Conservation (phyloP, 2,888 invertebrate genomes). For the Orthosia incerta region DNA sequence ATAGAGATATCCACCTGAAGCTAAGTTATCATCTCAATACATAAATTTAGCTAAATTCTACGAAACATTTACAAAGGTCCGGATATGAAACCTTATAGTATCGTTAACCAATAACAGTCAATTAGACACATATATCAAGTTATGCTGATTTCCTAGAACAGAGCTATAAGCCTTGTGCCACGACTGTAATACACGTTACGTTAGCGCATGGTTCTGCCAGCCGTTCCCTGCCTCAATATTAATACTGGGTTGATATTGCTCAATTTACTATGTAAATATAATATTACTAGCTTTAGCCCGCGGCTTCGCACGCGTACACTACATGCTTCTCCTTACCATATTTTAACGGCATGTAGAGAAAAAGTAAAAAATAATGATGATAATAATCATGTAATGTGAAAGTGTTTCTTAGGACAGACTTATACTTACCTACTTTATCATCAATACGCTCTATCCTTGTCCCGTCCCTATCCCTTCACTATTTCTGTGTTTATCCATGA, state of each 20-base stretch:
- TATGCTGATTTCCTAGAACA: conserved; percentile 29
- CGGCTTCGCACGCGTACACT: too few relatives aligned
- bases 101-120: conserved; percentile 19
- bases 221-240: conserved; percentile 6
- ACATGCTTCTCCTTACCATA: too few relatives aligned
- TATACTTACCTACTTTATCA: too few relatives aligned
- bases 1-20: not conserved
- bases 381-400: too few relatives aligned
- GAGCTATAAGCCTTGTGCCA: not conserved
- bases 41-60: conserved; percentile 1
- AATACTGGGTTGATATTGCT: not conserved
- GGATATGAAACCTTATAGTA: not conserved
- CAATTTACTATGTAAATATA: not conserved
- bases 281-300: too few relatives aligned
- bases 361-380: too few relatives aligned
- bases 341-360: too few relatives aligned
- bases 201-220: not conserved
- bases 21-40: not conserved
- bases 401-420: too few relatives aligned
- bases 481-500: too few relatives aligned
- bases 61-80: not conserved
- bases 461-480: too few relatives aligned
- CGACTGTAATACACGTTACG: conserved; percentile 3
- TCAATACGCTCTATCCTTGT: too few relatives aligned
- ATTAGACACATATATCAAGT: conserved; percentile 7